A percentile compares a stretch with the other conserved stretches of the same genome.
These are phyloP conservation scores for Schrankia costaestrigalis DNA, from an alignment of 2,888 invertebrate species.

Conservation along the genomic window DNA sequence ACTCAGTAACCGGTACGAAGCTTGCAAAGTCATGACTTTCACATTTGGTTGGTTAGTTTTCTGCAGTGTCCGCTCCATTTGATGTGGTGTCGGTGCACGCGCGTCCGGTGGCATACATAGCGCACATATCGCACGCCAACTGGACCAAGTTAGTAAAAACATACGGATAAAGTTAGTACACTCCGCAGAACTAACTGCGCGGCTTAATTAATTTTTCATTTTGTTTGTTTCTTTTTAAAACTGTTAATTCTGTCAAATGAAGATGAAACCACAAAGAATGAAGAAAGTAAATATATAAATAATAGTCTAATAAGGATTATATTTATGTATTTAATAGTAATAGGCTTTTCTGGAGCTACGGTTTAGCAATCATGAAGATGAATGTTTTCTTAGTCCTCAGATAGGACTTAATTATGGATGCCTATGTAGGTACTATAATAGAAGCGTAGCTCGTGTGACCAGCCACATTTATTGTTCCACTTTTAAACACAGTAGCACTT, in stretches of 20 bases:
- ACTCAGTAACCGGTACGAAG: conserved; percentile 3
- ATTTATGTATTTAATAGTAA: no score
- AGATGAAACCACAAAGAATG: no score
- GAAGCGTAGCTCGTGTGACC: no score
- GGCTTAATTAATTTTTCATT: conserved; percentile 31
- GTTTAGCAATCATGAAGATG: no score
- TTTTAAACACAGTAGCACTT: no score
- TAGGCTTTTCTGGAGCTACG: no score
- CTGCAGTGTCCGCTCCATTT: conserved; percentile 74
- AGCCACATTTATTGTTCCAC: no score
- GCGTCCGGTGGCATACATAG: conserved; percentile 77
- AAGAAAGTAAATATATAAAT: no score
- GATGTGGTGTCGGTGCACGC: conserved; percentile 53
- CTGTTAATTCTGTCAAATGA: not conserved
- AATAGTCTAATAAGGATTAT: no score
- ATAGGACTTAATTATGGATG: no score
- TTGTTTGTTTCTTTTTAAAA: conserved; percentile 11
- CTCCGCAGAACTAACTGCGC: conserved; percentile 31
- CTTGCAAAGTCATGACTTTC: conserved; percentile 36
- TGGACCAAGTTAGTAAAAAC: conserved; percentile 71
- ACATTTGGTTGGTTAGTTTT: conserved; percentile 43
- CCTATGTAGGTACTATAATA: no score
- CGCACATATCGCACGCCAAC: conserved; percentile 75
- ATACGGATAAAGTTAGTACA: conserved; percentile 51
- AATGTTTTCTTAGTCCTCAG: no score